phyloP scores from a whole-genome alignment of 1,140 invertebrate genomes.

The Drosophila biarmipes region DNA sequence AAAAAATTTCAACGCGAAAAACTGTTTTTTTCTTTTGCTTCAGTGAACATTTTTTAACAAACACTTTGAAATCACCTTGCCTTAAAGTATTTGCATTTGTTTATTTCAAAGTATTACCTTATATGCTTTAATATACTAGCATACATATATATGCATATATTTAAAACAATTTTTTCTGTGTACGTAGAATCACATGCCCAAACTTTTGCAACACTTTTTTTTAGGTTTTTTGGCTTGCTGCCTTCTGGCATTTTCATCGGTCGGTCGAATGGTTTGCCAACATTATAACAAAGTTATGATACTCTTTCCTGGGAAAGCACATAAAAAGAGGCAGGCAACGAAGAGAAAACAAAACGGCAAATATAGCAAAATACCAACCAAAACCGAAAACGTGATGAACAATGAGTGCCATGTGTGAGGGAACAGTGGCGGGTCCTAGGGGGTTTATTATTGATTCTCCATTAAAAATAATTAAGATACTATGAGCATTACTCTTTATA shows the following conservation, averaged over 20 bases:
- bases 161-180: not conserved
- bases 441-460: not conserved
- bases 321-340: slow-evolving; percentile 35
- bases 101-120: no score
- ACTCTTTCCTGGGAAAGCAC: slow-evolving; percentile 72
- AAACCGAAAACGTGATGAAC: slow-evolving; percentile 30
- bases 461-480: not conserved
- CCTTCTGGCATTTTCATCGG: slow-evolving; percentile 45
- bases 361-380: slow-evolving; percentile 31
- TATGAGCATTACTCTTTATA: no score
- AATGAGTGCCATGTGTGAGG: slow-evolving; percentile 20
- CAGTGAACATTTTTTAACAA: no score
- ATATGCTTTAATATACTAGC: no score
- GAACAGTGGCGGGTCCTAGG: not conserved
- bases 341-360: slow-evolving; percentile 24
- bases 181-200: slow-evolving; percentile 40
- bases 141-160: no score
- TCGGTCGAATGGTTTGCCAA: slow-evolving; percentile 61
- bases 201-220: slow-evolving; percentile 52
- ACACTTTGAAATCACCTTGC: no score
- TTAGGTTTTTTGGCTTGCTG: slow-evolving; percentile 64
- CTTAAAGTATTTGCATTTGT: no score
- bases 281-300: slow-evolving; percentile 79
- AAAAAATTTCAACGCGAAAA: not conserved
- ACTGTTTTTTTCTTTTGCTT: no score